Evolutionary conservation across 2,797 vertebrate species (phyloP).

Genomic region (Manis pentadactyla): DNA sequence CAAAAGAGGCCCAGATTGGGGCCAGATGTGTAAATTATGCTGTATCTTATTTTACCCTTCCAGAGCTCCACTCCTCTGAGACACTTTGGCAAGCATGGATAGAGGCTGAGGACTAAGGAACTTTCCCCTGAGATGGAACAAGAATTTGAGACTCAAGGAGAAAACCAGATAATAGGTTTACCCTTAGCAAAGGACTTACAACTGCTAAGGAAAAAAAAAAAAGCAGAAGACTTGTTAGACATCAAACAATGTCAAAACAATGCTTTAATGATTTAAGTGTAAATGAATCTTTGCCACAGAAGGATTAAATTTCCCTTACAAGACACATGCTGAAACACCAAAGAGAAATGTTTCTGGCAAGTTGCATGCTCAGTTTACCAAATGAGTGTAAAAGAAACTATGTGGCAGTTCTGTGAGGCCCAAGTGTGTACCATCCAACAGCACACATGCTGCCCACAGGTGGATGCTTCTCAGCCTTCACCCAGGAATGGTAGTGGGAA

Average conservation of each 20-base stretch:
- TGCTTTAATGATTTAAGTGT: constrained; percentile 71
- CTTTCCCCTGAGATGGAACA: constrained; percentile 19
- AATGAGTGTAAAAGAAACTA: neutral
- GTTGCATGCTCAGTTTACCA: constrained; percentile 49
- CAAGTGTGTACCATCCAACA: neutral
- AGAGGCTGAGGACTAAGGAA: neutral
- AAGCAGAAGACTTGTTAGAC: constrained; percentile 67
- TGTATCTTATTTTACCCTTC: constrained; percentile 11
- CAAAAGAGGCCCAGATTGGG: constrained; percentile 21
- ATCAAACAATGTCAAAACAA: constrained; percentile 67
- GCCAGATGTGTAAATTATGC: constrained; percentile 68
- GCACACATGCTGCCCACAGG: neutral
- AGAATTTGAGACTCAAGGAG: neutral
- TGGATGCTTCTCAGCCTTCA: neutral
- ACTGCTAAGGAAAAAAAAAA: constrained; percentile 68
- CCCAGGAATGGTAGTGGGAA: neutral
- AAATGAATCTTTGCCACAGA: constrained; percentile 77
- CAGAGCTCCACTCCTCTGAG: neutral
- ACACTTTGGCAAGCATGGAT: constrained; percentile 3
- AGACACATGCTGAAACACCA: constrained; percentile 50
- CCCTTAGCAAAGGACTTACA: constrained; percentile 55
- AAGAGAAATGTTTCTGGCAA: constrained; percentile 63
- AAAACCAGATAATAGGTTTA: constrained; percentile 29
- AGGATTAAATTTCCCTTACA: constrained; percentile 73
- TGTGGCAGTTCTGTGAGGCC: neutral